phyloP scores from a whole-genome alignment of 2,797 vertebrate genomes.

The Tapirus indicus region DNA sequence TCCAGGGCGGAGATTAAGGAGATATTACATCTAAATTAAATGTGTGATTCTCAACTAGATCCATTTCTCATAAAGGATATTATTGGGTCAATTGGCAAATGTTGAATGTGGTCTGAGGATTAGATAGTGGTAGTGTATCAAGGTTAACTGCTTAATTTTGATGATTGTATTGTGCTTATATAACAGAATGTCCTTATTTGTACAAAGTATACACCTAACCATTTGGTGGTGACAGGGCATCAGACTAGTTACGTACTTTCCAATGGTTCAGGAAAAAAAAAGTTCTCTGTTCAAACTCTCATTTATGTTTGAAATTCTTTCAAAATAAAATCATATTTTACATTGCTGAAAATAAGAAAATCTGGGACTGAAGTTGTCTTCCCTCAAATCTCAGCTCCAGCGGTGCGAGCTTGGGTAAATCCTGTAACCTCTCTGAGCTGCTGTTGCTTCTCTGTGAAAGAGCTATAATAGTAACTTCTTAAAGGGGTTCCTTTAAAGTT shows the following conservation, averaged over 20 bases:
- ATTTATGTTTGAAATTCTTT: not conserved
- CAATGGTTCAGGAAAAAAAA: not conserved
- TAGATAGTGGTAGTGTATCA: not conserved
- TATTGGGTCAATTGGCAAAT: not conserved
- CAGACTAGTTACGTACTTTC: not conserved
- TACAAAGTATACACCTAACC: not conserved
- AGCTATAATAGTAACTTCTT: not conserved
- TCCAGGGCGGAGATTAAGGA: not conserved
- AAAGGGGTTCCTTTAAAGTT: not conserved
- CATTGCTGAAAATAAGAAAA: slow-evolving; percentile 22
- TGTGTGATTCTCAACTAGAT: not conserved
- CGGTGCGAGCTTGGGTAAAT: not conserved
- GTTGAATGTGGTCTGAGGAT: not conserved
- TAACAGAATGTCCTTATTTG: not conserved
- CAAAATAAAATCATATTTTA: not conserved
- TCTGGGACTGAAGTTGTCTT: not conserved
- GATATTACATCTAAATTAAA: not conserved
- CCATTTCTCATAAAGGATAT: not conserved
- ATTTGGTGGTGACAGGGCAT: not conserved
- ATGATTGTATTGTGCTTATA: not conserved
- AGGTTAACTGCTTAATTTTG: not conserved
- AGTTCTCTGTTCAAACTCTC: not conserved
- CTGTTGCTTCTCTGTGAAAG: not conserved
- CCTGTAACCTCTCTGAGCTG: not conserved
- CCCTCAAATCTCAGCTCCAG: not conserved